Conservation (phyloP, 2,888 invertebrate species). For the Omphaloscelis lunosa region DNA sequence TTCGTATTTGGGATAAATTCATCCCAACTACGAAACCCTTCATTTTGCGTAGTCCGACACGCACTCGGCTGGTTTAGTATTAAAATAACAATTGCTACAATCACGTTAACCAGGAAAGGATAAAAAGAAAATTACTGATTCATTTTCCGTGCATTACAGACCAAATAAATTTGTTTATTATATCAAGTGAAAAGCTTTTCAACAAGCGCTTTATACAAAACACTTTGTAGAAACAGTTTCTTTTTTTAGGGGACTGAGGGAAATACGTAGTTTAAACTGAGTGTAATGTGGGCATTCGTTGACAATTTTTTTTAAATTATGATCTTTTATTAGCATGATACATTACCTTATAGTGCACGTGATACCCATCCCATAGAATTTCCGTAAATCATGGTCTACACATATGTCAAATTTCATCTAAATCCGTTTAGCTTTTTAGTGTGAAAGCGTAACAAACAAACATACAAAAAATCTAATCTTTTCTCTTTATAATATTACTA, state of each 20-base stretch:
- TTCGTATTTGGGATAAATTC: too few relatives aligned
- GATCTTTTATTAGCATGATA: background rate
- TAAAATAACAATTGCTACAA: background rate
- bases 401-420: too few relatives aligned
- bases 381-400: too few relatives aligned
- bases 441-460: too few relatives aligned
- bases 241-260: background rate
- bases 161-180: conserved; percentile 6
- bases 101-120: background rate
- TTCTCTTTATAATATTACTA: too few relatives aligned
- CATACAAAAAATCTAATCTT: too few relatives aligned
- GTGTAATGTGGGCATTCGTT: background rate
- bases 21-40: too few relatives aligned
- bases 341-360: background rate
- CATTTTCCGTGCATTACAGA: background rate
- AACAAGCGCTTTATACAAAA: background rate
- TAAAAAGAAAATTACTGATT: conserved; percentile 14
- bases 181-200: conserved; percentile 4
- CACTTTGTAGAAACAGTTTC: background rate
- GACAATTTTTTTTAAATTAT: background rate
- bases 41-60: too few relatives aligned
- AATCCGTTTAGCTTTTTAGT: too few relatives aligned
- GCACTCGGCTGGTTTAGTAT: too few relatives aligned
- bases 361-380: background rate
- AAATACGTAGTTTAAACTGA: too few relatives aligned